Conservation (phyloP, 64 coral and sea anemone species). For the Montipora foliosa region DNA sequence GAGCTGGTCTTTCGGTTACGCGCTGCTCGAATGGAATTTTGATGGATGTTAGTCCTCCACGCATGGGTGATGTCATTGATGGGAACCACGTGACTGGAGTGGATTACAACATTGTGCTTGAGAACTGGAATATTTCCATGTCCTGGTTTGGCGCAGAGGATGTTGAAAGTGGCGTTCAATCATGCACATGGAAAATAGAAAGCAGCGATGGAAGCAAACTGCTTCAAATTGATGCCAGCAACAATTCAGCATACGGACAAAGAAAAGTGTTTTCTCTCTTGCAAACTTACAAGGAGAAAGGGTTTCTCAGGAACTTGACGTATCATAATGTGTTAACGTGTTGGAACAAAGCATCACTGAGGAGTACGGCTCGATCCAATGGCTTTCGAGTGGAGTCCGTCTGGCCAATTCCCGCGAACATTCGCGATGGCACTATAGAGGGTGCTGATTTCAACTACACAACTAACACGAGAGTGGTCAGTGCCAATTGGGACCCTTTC, state of each 20-base stretch:
- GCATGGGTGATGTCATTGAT: constrained; percentile 72
- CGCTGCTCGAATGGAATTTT: constrained; percentile 82
- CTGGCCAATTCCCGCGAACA: constrained; percentile 70
- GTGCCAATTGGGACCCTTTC: constrained; percentile 84
- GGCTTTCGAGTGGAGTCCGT: constrained; percentile 80
- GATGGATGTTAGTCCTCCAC: constrained; percentile 67
- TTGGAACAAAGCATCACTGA: constrained; percentile 71
- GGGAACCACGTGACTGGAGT: constrained; percentile 36
- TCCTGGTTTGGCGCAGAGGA: constrained; percentile 87
- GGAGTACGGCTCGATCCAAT: constrained; percentile 52
- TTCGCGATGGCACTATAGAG: constrained; percentile 54
- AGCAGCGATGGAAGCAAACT: constrained; percentile 14
- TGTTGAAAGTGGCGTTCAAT: constrained; percentile 70
- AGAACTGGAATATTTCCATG: constrained; percentile 74
- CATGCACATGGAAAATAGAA: constrained; percentile 67
- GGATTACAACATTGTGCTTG: constrained; percentile 67
- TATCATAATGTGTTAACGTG: constrained; percentile 76
- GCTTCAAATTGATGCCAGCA: constrained; percentile 4
- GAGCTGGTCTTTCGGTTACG: constrained; percentile 59
- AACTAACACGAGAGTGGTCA: constrained; percentile 67
- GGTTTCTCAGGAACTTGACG: neutral
- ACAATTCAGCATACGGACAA: constrained; percentile 32
- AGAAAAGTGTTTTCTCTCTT: constrained; percentile 34
- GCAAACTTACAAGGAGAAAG: constrained; percentile 40
- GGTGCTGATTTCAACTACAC: constrained; percentile 46